Evolutionary conservation across 2,113 vertebrate genomes (phyloP).

Genomic region (Candoia aspera): DNA sequence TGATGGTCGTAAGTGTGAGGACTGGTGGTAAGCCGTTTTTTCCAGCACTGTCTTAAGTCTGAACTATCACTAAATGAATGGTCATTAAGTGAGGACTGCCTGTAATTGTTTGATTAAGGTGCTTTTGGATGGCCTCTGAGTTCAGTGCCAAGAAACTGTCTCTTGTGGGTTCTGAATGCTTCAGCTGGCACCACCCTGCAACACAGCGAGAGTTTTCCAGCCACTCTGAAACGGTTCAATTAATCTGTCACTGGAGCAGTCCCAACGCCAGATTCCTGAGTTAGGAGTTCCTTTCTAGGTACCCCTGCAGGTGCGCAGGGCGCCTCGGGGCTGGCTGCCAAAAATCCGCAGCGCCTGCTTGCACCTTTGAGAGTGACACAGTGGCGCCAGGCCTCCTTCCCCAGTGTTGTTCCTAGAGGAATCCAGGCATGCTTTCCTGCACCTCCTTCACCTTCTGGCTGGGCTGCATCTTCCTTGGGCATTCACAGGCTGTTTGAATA

Average conservation of each 20-base stretch:
- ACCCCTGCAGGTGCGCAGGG: too few species aligned
- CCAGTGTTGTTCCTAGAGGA: neutral
- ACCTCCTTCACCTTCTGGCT: too few species aligned
- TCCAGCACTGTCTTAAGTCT: too few species aligned
- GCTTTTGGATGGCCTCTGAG: too few species aligned
- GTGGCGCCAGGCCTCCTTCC: neutral
- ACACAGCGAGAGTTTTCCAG: neutral
- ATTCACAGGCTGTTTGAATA: neutral
- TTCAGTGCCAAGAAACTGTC: neutral
- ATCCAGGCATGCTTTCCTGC: neutral
- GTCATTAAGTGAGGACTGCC: too few species aligned
- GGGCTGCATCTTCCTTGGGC: too few species aligned
- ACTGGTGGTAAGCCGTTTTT: too few species aligned
- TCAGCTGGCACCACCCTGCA: neutral
- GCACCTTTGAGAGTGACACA: neutral
- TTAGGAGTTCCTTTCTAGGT: neutral
- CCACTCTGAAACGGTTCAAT: constrained; percentile 8
- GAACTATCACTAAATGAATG: too few species aligned
- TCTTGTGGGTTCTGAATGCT: neutral
- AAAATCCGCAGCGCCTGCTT: neutral
- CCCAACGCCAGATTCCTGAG: neutral
- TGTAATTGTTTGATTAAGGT: too few species aligned
- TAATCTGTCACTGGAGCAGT: accelerated
- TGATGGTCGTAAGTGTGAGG: too few species aligned
- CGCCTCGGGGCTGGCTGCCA: neutral